Conservation (phyloP, 2,113 vertebrate species). For the Pleuronectes platessa region DNA sequence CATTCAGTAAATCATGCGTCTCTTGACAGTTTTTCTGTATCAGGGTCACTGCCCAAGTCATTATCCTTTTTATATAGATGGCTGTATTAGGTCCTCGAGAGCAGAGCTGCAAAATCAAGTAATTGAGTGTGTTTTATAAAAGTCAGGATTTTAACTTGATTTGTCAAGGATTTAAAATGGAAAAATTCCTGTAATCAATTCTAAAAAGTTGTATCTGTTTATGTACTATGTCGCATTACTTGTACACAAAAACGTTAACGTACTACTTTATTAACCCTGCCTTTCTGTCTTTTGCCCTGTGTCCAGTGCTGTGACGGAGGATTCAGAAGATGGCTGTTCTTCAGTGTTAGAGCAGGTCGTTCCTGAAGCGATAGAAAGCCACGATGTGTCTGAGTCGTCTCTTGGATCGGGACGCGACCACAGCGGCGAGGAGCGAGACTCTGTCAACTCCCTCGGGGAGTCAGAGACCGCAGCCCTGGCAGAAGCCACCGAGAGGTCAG, state of each 20-base stretch:
- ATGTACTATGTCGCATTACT: background rate
- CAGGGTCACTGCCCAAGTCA: background rate
- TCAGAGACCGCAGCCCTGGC: conserved; percentile 32
- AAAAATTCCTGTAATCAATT: background rate
- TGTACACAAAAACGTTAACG: too few relatives aligned
- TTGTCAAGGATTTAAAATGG: background rate
- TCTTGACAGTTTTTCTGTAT: background rate
- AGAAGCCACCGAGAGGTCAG: conserved; percentile 64
- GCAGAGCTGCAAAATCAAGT: background rate
- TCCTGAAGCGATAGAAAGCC: conserved; percentile 8
- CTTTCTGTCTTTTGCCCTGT: background rate
- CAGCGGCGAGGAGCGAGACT: conserved; percentile 23
- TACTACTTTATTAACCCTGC: background rate
- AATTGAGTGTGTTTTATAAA: background rate
- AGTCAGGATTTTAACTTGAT: background rate
- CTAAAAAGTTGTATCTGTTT: background rate
- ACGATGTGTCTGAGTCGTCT: conserved; percentile 27
- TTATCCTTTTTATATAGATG: background rate
- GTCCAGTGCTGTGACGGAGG: conserved; percentile 36
- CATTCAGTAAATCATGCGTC: background rate
- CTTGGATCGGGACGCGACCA: conserved; percentile 19
- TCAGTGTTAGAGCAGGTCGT: background rate
- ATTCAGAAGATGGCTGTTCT: conserved; percentile 2
- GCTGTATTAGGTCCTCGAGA: background rate
- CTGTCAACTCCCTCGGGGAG: conserved; percentile 5